Evolutionary conservation across 2,113 vertebrate species (phyloP), one percentile per base, ranked within the genome.

Genomic region (Indicator maculatus): DNA sequence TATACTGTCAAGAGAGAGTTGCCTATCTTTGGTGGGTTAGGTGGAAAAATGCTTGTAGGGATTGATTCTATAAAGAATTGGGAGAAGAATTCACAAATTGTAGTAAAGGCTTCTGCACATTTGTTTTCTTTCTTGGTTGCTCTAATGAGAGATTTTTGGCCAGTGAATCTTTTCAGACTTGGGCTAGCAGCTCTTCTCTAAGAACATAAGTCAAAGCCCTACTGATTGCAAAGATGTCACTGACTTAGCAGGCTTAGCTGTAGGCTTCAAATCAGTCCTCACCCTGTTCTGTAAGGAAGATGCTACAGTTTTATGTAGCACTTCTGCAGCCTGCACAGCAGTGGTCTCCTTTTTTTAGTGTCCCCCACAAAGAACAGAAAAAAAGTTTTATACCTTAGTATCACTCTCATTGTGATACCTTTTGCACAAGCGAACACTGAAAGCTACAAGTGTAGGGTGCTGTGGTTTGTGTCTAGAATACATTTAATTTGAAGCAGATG

Each of bases 51-150:
- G 16, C 27, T 81, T 88, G 83, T 39, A 69, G 72, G 83, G 33
- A 59, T 95, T 65, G 74, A 78, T 87, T 44, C 23, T 26, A 1
- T 45, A n/a, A 80, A 89, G 64, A 91, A 38, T 86, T 53, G 72
- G 58, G 55, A 87, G 33, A 74, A 71, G 53, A 88, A 60, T 45
- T 7, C 1, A 7, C 27, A 52, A 28, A 61, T 27, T 78, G 20
- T 38, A 65, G 27, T 45, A 61, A 58, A 50, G 53, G 44, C 38
- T 90, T 77, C 52, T 72, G 69, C 31, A 16, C 7, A 2, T 60
- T 91, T 45, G 27, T 31, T 86, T 88, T 79, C 53, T 91, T 75
- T 70, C 83, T 73, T 60, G 45, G 44, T 86, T 96, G 72, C 38
- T 60, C 28, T 56, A 31, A 27, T 63, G 24, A 61, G 73, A 76